Evolutionary conservation across 2,797 vertebrate genomes (phyloP), one percentile per base, ranked within the genome.

Genomic region (Podargus strigoides): DNA sequence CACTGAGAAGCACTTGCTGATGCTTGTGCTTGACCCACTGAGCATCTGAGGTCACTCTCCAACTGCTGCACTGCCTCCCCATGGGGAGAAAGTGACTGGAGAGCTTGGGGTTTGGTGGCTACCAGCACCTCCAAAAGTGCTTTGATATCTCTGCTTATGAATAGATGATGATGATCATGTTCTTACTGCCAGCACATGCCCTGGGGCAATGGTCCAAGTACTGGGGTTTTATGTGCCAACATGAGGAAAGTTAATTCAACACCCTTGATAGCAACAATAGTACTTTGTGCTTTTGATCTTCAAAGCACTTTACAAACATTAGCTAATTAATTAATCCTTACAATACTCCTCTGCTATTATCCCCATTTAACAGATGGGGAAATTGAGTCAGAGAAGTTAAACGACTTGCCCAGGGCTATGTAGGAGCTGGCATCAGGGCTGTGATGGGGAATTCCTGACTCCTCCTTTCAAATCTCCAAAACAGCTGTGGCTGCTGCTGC

Each of bases 301-400:
- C 96, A 97, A 97, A 97, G 94, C 70, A 14, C 88, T 91, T 87
- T 94, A 89, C 89, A 95, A 96, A 96, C 93, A 96, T 95, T 91
- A 92, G 82, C 92, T 94, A 96, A 97, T 97, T 96, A 95, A 97
- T 97, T 96, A 96, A 92, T 96, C 92, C 87, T 95, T 90, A 95
- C 86, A 96, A 95, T 93, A 64, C 91, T 94, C 68, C 49, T 87
- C 80, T 90, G 89, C 94, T 94, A 85, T 92, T 96, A 95, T 88
- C 86, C 91, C 90, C 42, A 66, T 94, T 97, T 96, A 96, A 75
- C 94, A 94, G 88, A 93, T 94, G 93, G 96, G 95, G 95, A 96
- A 97, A 96, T 93, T 95, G 95, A 97, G 95, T 96, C 95, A 96
- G 93, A 90, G 77, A 90, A 93, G 82, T 93, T 88, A 95, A 96